phyloP scores from a whole-genome alignment of 2,888 invertebrate genomes.

The Lasioglossum lativentre region DNA sequence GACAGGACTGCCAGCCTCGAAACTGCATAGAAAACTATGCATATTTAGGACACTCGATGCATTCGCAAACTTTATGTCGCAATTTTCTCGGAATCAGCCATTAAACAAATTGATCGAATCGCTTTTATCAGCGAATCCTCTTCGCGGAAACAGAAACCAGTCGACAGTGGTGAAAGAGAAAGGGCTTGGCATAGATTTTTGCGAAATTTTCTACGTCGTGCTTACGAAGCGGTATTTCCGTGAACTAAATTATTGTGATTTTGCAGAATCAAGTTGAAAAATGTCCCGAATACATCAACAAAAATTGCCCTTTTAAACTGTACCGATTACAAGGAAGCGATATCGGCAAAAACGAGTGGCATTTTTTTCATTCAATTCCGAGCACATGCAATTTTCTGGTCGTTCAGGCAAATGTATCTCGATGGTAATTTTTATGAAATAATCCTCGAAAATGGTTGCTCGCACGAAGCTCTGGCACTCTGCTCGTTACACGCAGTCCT shows the following conservation, averaged over 20 bases:
- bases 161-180: not conserved
- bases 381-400: not conserved
- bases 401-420: not conserved
- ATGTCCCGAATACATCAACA: not conserved
- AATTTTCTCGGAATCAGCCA: not conserved
- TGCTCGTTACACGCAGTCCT: not conserved
- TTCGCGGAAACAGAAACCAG: not conserved
- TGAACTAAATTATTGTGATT: no score
- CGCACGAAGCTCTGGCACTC: not conserved
- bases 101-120: not conserved
- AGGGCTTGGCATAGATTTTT: no score
- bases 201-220: no score
- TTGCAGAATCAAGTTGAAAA: not conserved
- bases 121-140: not conserved
- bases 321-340: not conserved
- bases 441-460: not conserved
- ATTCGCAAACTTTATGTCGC: constrained; percentile 21
- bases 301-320: not conserved
- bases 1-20: constrained; percentile 45
- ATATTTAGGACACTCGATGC: constrained; percentile 38
- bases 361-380: not conserved
- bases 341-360: not conserved
- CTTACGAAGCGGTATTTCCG: not conserved
- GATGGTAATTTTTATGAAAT: not conserved
- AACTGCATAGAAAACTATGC: constrained; percentile 49